Conservation (phyloP, 2,113 vertebrate species). For the Rhinoderma darwinii region DNA sequence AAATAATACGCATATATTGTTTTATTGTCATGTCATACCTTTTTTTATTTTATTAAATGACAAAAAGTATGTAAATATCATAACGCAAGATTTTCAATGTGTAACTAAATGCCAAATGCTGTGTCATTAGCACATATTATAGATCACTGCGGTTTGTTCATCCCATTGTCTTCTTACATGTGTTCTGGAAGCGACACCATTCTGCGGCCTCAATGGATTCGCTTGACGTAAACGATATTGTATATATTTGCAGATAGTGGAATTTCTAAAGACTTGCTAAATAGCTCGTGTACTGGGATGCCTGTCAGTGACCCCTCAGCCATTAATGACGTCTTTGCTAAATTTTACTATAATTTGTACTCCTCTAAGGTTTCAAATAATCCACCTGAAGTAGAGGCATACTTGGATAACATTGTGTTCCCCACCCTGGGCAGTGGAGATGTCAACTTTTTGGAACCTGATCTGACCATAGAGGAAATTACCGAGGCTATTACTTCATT, state of each 20-base stretch:
- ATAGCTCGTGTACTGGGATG: too few relatives aligned
- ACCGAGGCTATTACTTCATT: too few relatives aligned
- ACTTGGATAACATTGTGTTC: too few relatives aligned
- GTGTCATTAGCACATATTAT: background rate
- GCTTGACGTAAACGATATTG: constrained; percentile 5
- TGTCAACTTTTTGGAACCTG: too few relatives aligned
- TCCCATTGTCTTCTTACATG: background rate
- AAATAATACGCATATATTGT: too few relatives aligned
- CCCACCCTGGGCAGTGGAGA: too few relatives aligned
- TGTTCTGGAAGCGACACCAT: background rate
- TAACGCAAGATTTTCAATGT: background rate
- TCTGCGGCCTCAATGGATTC: background rate
- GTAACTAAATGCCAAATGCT: background rate
- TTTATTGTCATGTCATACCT: background rate
- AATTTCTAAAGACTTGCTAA: background rate
- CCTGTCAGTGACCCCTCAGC: too few relatives aligned
- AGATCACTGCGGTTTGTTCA: background rate
- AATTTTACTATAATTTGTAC: too few relatives aligned
- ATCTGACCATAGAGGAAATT: too few relatives aligned
- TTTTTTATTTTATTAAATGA: background rate
- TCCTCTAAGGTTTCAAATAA: too few relatives aligned
- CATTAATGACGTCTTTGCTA: too few relatives aligned
- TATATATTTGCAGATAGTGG: constrained; percentile 1
- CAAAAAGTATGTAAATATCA: background rate
- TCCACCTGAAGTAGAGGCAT: too few relatives aligned